Base-by-base conservation (phyloP, 2,888 invertebrate species). In the Timema cristinae region DNA sequence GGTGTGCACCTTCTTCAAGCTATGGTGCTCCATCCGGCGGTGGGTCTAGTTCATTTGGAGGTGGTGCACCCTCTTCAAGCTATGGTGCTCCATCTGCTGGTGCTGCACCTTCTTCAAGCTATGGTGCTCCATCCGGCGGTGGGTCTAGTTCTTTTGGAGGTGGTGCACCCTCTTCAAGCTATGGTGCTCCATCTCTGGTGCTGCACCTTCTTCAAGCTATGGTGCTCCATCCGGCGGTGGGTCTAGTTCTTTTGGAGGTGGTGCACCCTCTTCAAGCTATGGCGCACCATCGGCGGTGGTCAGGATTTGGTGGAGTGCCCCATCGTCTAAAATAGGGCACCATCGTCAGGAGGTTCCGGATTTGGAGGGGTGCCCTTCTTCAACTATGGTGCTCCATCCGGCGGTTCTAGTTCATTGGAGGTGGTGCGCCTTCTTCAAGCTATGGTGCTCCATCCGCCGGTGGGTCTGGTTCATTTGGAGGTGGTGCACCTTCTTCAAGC, bases 351-450 rank as follows among this genome's bases (percentile, higher is more conserved):
- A 70, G 8, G 68, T 77, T 77, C 81, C 76, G 4, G 86, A 11
- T 50, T 13, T 8, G 59, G 16, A 59, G 73, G 15, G 79, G 80
- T 69, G 71, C 79, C 70, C 15, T 73, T 72, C 77, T 81, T 82
- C 71, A 84, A 81, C 70, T 86, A 86, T 74, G 85, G 86, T 7
- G 84, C 81, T 78, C 83, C 81, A 16, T 80, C 73, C 74, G 74
- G 61, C 67, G 56, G 82, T 11, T 77, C 77, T 81, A 77, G 77
- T 80, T 6, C 78, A 80, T 32, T 8, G 63, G 63, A 15, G 63
- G 61, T 61, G 61, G 61, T 63, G 47, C n/a, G 47, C 67, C 72
- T 11, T 71, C 73, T n/a, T 50, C 61, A 0, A 66, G 68, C 9
- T 71, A 71, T 56, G 71, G 71, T 48, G 71, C 73, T 32, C 83